phyloP scores from a whole-genome alignment of 2,888 invertebrate genomes.

The Drosophila pegasa region DNA sequence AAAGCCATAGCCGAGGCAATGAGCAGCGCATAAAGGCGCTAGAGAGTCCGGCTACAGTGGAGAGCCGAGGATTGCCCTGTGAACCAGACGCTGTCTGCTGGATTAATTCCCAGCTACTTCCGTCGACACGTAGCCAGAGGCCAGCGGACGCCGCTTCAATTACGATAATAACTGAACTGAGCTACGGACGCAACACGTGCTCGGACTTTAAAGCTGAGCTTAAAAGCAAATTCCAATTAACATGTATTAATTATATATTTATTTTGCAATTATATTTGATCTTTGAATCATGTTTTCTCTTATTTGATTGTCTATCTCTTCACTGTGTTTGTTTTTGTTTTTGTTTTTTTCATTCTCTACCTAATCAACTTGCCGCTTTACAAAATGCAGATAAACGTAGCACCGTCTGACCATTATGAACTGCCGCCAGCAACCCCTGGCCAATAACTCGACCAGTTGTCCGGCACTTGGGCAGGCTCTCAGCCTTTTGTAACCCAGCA shows the following conservation, averaged over 20 bases:
- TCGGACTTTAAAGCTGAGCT: slow-evolving; percentile 19
- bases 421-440: slow-evolving; percentile 11
- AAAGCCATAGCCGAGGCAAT: slow-evolving; percentile 6
- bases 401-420: slow-evolving; percentile 38
- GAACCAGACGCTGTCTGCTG: slow-evolving; percentile 26
- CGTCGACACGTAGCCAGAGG: slow-evolving; percentile 41
- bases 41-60: background rate
- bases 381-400: slow-evolving; percentile 47
- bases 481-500: slow-evolving; percentile 21
- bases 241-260: slow-evolving; percentile 20
- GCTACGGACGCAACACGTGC: slow-evolving; percentile 23
- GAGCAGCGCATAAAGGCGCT: slow-evolving; percentile 16
- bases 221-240: slow-evolving; percentile 39
- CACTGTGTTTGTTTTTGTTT: background rate
- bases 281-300: background rate
- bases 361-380: slow-evolving; percentile 27
- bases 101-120: slow-evolving; percentile 32
- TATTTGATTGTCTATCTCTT: slow-evolving; percentile 10
- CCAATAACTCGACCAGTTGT: slow-evolving; percentile 42
- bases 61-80: slow-evolving; percentile 26
- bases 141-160: slow-evolving; percentile 35
- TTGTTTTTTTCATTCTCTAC: no score
- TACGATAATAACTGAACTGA: slow-evolving; percentile 33
- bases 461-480: slow-evolving; percentile 48
- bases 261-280: slow-evolving; percentile 5